Conservation (phyloP, 2,797 vertebrate genomes). For the Hylomyscus alleni region DNA sequence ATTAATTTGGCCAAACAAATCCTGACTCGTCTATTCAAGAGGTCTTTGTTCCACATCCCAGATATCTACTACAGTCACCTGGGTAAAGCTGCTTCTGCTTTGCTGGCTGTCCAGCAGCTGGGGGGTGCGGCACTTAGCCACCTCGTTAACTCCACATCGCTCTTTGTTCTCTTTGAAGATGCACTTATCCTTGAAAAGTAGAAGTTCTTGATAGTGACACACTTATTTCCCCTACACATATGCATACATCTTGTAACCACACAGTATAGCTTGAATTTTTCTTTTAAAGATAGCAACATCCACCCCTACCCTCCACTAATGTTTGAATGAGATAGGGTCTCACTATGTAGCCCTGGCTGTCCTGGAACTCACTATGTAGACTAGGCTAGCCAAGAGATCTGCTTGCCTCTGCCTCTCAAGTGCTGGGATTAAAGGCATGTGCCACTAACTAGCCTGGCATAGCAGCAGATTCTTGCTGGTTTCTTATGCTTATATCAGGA, state of each 20-base stretch:
- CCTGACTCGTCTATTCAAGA: slow-evolving; percentile 25
- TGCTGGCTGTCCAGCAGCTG: background rate
- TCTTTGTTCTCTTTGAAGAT: background rate
- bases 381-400: background rate
- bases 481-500: background rate
- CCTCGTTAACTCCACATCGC: background rate
- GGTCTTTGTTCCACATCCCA: background rate
- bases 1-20: background rate
- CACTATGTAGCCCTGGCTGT: background rate
- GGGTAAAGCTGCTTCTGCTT: background rate
- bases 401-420: background rate
- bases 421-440: background rate
- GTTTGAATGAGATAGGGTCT: slow-evolving; percentile 13
- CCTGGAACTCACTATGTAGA: background rate
- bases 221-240: background rate
- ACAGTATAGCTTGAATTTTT: background rate
- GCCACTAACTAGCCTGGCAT: background rate
- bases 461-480: background rate
- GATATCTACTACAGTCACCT: background rate
- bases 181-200: background rate
- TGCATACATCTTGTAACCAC: background rate
- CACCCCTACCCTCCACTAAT: background rate
- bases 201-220: background rate
- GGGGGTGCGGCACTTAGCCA: background rate
- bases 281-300: background rate